Percentiles rank a stretch among this genome's conserved stretches.
phyloP scores from a whole-genome alignment of 1,140 invertebrate species.

The Anagrus nilaparvatae region DNA sequence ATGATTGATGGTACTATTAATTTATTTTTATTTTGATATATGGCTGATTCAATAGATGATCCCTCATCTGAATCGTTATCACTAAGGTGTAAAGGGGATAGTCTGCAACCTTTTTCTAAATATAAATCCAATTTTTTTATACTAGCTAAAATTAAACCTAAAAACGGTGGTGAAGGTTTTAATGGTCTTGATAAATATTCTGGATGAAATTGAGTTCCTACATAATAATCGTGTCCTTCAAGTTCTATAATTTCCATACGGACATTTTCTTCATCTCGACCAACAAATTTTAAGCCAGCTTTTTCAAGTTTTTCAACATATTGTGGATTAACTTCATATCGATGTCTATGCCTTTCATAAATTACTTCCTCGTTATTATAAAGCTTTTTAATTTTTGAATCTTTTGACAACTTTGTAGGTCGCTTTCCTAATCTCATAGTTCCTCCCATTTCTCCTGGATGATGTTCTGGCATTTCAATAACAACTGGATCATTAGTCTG shows the following conservation, averaged over 20 bases:
- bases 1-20: not conserved
- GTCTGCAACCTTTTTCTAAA: slow-evolving; percentile 56
- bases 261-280: slow-evolving; percentile 55
- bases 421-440: slow-evolving; percentile 96
- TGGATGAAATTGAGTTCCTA: slow-evolving; percentile 95
- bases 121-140: slow-evolving; percentile 63
- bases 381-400: slow-evolving; percentile 60
- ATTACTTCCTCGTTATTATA: slow-evolving; percentile 76
- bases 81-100: slow-evolving; percentile 55
- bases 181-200: slow-evolving; percentile 93
- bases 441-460: slow-evolving; percentile 84
- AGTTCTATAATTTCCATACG: slow-evolving; percentile 81
- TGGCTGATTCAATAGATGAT: slow-evolving; percentile 8
- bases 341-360: slow-evolving; percentile 94
- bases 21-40: not conserved
- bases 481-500: slow-evolving; percentile 69
- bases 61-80: slow-evolving; percentile 56
- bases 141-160: slow-evolving; percentile 86
- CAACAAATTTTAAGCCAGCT: slow-evolving; percentile 82
- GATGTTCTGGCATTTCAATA: slow-evolving; percentile 99
- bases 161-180: slow-evolving; percentile 88
- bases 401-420: slow-evolving; percentile 53
- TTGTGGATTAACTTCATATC: slow-evolving; percentile 90
- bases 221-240: slow-evolving; percentile 79
- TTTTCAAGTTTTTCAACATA: slow-evolving; percentile 71